phyloP scores from a whole-genome alignment of 1,140 invertebrate species.

The Melanaphis sacchari region DNA sequence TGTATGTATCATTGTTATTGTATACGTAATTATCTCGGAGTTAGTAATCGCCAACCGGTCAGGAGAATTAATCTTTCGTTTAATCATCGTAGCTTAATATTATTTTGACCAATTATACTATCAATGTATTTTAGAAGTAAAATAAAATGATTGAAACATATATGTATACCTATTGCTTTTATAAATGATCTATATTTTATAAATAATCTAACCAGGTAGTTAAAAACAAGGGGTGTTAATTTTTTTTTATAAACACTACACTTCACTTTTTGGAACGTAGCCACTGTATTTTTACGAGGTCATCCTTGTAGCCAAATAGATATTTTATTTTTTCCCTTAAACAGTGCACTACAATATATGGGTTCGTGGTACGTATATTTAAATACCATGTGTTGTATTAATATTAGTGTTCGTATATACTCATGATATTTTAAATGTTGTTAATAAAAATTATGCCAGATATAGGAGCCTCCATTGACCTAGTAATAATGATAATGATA shows the following conservation, averaged over 20 bases:
- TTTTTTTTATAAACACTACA: neutral
- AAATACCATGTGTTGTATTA: neutral
- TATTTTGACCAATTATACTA: neutral
- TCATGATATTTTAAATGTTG: constrained; percentile 7
- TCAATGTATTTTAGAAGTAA: neutral
- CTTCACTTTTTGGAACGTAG: neutral
- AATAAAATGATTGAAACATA: neutral
- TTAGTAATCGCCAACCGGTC: neutral
- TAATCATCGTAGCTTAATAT: too few species aligned
- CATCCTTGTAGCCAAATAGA: neutral
- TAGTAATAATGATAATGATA: constrained; percentile 29
- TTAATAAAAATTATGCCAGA: constrained; percentile 31
- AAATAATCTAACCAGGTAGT: neutral
- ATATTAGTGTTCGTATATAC: neutral
- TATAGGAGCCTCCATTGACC: constrained; percentile 49
- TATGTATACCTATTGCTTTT: neutral
- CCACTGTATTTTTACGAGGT: neutral
- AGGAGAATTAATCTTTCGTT: neutral
- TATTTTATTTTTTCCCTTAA: neutral
- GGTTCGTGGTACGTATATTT: neutral
- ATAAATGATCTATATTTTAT: neutral
- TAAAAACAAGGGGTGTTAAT: neutral
- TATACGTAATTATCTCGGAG: neutral
- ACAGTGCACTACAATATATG: neutral
- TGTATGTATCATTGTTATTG: neutral